These are phyloP conservation scores for Lamprotornis superbus DNA, from an alignment of 2,113 vertebrate genomes.

Conservation along the genomic window DNA sequence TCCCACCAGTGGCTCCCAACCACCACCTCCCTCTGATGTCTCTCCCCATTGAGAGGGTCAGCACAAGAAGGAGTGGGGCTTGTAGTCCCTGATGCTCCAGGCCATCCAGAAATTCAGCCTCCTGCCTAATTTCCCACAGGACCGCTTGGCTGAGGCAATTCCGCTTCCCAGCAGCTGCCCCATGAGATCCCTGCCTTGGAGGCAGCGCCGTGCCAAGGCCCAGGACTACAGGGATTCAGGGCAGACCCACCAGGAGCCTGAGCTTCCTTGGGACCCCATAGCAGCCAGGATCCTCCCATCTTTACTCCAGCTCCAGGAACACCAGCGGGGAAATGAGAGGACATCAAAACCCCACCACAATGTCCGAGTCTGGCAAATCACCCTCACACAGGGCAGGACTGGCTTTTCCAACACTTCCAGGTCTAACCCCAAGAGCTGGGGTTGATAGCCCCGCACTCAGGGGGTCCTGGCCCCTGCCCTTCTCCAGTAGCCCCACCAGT, in stretches of 20 bases:
- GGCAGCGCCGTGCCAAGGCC: rapidly evolving
- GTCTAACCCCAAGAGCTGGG: neutral
- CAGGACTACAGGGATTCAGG: neutral
- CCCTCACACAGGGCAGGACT: rapidly evolving
- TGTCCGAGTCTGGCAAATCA: rapidly evolving
- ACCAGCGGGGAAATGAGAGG: rapidly evolving
- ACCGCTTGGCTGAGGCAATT: neutral
- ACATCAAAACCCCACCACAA: neutral
- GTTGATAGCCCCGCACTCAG: rapidly evolving
- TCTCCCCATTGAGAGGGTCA: neutral
- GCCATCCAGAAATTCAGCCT: neutral
- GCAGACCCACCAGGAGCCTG: neutral
- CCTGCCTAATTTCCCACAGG: neutral
- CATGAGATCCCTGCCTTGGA: neutral
- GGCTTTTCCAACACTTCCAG: neutral
- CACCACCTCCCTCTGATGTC: neutral
- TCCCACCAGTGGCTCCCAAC: neutral
- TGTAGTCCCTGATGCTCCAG: rapidly evolving
- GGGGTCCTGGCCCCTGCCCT: neutral
- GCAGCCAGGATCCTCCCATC: neutral
- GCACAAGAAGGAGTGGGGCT: neutral
- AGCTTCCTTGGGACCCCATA: neutral
- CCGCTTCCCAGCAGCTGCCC: neutral
- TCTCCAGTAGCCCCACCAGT: neutral
- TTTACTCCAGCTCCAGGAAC: neutral